A percentile compares a stretch with the other conserved stretches of the same genome.
Evolutionary conservation across 2,113 vertebrate species (phyloP).

Genomic region (Galeopterus variegatus): DNA sequence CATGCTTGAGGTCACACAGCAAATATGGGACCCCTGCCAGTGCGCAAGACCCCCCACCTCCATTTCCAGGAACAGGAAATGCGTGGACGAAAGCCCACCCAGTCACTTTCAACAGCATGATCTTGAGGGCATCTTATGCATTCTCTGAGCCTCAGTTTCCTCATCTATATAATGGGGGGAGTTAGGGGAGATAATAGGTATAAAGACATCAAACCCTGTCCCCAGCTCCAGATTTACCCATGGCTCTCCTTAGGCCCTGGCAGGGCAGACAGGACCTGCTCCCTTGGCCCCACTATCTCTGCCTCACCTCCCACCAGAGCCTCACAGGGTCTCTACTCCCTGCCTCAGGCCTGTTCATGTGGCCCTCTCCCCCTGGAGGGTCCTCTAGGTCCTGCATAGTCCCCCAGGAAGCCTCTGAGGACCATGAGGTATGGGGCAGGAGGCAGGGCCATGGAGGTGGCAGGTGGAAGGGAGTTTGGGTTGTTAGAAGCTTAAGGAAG

Average conservation of each 20-base stretch:
- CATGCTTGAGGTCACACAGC: background rate
- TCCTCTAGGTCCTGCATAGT: background rate
- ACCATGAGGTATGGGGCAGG: background rate
- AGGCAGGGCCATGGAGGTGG: background rate
- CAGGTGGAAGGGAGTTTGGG: background rate
- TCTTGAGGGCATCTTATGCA: background rate
- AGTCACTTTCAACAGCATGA: too few relatives aligned
- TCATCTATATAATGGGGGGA: too few relatives aligned
- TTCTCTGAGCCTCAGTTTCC: slow-evolving; percentile 20
- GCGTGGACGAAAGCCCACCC: background rate
- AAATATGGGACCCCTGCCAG: background rate
- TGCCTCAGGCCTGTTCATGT: background rate
- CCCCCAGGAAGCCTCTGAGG: background rate
- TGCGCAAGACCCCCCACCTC: background rate
- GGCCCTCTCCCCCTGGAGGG: background rate
- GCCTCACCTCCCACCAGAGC: background rate
- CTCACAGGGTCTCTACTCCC: background rate
- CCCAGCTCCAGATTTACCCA: background rate
- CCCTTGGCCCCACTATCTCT: background rate
- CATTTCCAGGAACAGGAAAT: background rate
- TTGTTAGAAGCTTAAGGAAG: background rate
- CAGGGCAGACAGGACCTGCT: background rate
- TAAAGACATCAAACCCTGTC: too few relatives aligned
- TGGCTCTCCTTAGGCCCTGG: background rate
- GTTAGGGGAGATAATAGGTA: too few relatives aligned